Conservation (phyloP, 2,888 invertebrate species). For the Andrena trimmerana region DNA sequence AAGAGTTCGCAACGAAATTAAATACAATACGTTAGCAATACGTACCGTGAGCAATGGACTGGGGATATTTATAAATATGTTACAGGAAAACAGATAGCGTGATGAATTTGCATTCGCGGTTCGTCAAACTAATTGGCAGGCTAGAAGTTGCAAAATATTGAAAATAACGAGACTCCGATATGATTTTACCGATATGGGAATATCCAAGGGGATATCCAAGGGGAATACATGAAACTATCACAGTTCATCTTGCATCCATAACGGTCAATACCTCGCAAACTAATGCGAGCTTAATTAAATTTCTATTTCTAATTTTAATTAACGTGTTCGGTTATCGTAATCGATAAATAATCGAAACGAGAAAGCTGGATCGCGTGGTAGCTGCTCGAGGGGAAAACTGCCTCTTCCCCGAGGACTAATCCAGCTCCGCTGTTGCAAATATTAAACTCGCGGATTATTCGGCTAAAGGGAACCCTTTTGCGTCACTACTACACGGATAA, state of each 20-base stretch:
- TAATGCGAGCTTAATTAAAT: not conserved
- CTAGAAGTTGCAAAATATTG: not conserved
- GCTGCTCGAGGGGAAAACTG: not conserved
- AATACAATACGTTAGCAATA: too few species aligned
- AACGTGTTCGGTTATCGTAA: not conserved
- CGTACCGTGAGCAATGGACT: too few species aligned
- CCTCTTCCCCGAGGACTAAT: not conserved
- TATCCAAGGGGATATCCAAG: too few species aligned
- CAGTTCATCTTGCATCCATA: not conserved
- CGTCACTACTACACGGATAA: not conserved
- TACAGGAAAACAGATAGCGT: too few species aligned
- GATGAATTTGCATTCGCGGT: too few species aligned
- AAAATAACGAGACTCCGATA: not conserved
- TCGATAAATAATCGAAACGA: not conserved
- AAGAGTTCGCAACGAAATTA: too few species aligned
- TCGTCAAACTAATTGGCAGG: too few species aligned
- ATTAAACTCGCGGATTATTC: conserved; percentile 27
- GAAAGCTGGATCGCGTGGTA: not conserved
- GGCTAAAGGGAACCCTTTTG: not conserved
- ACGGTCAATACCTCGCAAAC: not conserved
- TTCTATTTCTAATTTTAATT: not conserved
- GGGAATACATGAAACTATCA: not conserved
- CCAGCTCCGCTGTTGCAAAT: not conserved
- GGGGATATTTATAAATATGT: too few species aligned
- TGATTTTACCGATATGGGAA: not conserved